Evolutionary conservation across 2,888 invertebrate genomes (phyloP), one percentile per base, ranked within the genome.

Genomic region (Acleris cristana): DNA sequence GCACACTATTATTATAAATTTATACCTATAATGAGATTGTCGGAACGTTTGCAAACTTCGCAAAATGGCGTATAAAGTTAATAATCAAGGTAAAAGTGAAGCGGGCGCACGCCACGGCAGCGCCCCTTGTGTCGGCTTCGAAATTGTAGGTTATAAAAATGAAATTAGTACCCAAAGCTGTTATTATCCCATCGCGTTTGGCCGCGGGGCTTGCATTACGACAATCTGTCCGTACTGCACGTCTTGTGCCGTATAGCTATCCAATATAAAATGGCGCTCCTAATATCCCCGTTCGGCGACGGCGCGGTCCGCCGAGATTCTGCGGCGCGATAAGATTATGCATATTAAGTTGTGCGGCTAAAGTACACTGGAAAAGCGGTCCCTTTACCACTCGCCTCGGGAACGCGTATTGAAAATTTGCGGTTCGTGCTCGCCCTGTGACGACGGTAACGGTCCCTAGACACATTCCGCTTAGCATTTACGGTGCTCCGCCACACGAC

Each of bases 61-160:
- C 87, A 90, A 92, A 92, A 92, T 86, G 87, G 89, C 90, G 91
- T 91, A 92, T 90, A 91, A 91, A 90, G 88, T 92, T 92, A 90
- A 92, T 92, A 91, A 89, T 89, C 84, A 85, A 90, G 87, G 90
- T 87, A 90, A 88, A 89, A 89, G 88, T 87, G 84, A 82, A 87
- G 84, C 87, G 86, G 80, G 79, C 78, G 91, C 90, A 88, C 89
- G 90, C 88, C 86, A 91, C 92, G 78, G 92, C 92, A 92, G 92
- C 92, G 91, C 90, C 90, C 86, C 92, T 87, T 90, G 90, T 92
- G 92, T 92, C 92, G 92, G 92, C 92, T 87, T 91, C 90, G 84
- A 92, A 92, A 92, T 92, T 92, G 92, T 90, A 90, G 92, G 92
- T 92, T 92, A 92, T 92, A 92, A 92, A 92, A 92, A 92, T 92